These are phyloP conservation scores for Leptobrachium leishanense DNA, from an alignment of 2,113 vertebrate genomes.

Conservation along the genomic window DNA sequence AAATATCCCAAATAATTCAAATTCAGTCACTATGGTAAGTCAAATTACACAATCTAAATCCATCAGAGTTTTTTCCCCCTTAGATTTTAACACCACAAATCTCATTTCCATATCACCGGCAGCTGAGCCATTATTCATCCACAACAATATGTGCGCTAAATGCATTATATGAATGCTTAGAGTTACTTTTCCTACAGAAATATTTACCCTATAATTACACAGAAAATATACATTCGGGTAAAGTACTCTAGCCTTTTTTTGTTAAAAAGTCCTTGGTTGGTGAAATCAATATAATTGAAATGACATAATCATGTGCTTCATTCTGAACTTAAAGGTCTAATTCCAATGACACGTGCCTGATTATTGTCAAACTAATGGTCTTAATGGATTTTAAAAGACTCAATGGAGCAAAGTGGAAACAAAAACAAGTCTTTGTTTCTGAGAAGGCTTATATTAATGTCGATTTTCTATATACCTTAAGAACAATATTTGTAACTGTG, in stretches of 20 bases:
- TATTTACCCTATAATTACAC: not conserved
- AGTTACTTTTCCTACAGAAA: constrained; percentile 6
- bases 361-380: not conserved
- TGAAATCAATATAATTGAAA: constrained; percentile 24
- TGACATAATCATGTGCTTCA: not conserved
- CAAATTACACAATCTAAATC: constrained; percentile 35
- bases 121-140: constrained; percentile 12
- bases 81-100: constrained; percentile 17
- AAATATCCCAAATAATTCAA: constrained; percentile 2
- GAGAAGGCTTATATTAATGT: too few relatives aligned
- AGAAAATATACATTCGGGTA: constrained; percentile 18
- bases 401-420: not conserved
- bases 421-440: not conserved
- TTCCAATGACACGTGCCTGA: not conserved
- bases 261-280: constrained; percentile 16
- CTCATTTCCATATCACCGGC: constrained; percentile 31
- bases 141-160: constrained; percentile 16
- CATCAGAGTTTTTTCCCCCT: constrained; percentile 17
- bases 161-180: constrained; percentile 30
- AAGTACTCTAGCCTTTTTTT: not conserved
- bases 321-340: not conserved
- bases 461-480: too few relatives aligned
- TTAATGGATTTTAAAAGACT: not conserved
- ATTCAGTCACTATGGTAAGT: constrained; percentile 7
- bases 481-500: too few relatives aligned